Conservation (phyloP, 2,797 vertebrate species). For the Acestrorhynchus altus region DNA sequence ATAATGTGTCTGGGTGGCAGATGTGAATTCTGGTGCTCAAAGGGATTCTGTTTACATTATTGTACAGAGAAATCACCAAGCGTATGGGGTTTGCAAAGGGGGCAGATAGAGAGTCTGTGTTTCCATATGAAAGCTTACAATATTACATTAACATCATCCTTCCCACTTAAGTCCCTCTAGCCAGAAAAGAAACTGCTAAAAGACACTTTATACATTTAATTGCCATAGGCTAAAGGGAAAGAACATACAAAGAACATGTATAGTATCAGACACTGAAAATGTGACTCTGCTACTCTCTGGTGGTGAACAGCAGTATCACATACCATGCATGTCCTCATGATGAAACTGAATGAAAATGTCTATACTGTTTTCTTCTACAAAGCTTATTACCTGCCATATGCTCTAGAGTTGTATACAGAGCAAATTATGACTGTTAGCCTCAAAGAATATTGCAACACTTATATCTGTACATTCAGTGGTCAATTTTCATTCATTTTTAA, state of each 20-base stretch:
- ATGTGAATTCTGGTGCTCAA: constrained; percentile 15
- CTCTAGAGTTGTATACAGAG: constrained; percentile 29
- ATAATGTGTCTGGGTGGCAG: constrained; percentile 26
- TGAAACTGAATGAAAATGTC: not conserved
- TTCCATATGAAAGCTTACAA: not conserved
- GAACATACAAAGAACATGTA: no score
- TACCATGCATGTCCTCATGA: not conserved
- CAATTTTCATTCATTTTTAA: not conserved
- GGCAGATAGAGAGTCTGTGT: not conserved
- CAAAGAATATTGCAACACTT: not conserved
- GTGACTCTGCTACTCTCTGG: constrained; percentile 38
- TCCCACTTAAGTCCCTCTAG: no score
- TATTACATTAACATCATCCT: no score
- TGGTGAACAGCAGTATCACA: constrained; percentile 1
- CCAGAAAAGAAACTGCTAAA: not conserved
- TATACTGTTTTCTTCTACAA: not conserved
- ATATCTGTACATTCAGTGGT: not conserved
- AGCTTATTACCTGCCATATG: constrained; percentile 47
- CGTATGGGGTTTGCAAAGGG: not conserved
- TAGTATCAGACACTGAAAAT: not conserved
- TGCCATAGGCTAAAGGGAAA: not conserved
- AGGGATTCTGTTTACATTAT: constrained; percentile 15
- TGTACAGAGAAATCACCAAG: not conserved
- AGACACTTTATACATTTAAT: not conserved
- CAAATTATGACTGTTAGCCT: constrained; percentile 55